Evolutionary conservation across 2,888 invertebrate genomes (phyloP).

Genomic region (Dioctria linearis): DNA sequence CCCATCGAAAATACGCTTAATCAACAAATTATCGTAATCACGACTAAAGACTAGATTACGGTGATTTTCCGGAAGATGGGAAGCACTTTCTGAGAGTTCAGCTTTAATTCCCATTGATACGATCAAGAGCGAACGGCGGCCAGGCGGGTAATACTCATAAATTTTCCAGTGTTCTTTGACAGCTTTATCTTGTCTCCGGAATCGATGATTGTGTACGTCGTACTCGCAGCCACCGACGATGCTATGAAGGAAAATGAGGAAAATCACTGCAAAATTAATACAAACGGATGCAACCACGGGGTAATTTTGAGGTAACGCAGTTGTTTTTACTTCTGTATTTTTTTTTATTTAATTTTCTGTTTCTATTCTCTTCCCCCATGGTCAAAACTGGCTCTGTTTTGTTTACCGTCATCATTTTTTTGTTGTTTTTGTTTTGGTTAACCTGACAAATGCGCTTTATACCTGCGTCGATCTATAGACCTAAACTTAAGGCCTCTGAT

Average conservation of each 20-base stretch:
- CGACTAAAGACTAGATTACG: conserved; percentile 25
- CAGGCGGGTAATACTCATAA: conserved; percentile 29
- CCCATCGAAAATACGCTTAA: conserved; percentile 9
- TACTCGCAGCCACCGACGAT: conserved; percentile 26
- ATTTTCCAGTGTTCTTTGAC: conserved; percentile 34
- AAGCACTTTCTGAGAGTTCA: conserved; percentile 22
- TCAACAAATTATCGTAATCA: conserved; percentile 28
- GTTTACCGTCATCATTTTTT: conserved; percentile 10
- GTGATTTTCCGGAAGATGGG: conserved; percentile 50
- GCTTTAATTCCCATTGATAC: conserved; percentile 36
- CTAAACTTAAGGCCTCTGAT: no score
- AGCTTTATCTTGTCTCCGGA: conserved; percentile 29
- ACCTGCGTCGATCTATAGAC: background rate
- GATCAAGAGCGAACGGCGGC: conserved; percentile 22
- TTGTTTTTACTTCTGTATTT: background rate
- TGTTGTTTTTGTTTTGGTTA: background rate
- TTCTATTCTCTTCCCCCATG: conserved; percentile 10
- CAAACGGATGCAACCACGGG: conserved; percentile 43
- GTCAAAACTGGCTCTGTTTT: conserved; percentile 21
- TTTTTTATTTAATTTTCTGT: conserved; percentile 13
- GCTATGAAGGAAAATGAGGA: conserved; percentile 21
- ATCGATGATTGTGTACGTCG: background rate
- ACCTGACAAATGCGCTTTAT: conserved; percentile 4
- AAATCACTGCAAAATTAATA: conserved; percentile 32
- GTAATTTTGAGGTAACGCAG: conserved; percentile 37